phyloP scores from a whole-genome alignment of 2,113 vertebrate species.

The Lathamus discolor region DNA sequence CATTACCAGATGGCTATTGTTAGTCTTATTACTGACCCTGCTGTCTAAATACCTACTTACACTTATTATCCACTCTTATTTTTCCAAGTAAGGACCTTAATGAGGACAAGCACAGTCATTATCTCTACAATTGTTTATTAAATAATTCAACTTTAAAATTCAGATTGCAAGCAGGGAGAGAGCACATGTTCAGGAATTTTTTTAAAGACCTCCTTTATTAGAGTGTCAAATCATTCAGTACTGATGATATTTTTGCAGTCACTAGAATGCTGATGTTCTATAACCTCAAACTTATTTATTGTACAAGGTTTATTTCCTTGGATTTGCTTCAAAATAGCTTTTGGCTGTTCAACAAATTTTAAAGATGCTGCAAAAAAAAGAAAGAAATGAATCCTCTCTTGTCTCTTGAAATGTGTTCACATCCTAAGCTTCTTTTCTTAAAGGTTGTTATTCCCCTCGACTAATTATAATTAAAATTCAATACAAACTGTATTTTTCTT shows the following conservation, averaged over 20 bases:
- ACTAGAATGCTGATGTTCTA: not conserved
- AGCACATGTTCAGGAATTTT: not conserved
- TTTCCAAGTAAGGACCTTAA: slow-evolving; percentile 1
- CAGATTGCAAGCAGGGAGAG: not conserved
- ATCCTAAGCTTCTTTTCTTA: not conserved
- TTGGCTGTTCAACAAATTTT: not conserved
- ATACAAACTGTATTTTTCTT: not conserved
- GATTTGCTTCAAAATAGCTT: not conserved
- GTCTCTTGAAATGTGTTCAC: not conserved
- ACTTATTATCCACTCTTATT: not conserved
- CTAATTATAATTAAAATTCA: not conserved
- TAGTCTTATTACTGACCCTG: not conserved
- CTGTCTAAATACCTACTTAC: not conserved
- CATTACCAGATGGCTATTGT: not conserved
- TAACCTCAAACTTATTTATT: not conserved
- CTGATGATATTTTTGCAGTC: not conserved
- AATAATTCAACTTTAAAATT: slow-evolving; percentile 11
- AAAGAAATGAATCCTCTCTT: not conserved
- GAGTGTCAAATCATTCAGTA: not conserved
- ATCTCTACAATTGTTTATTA: not conserved
- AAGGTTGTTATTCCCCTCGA: not conserved
- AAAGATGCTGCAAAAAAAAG: not conserved
- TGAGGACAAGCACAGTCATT: not conserved
- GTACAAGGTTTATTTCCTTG: not conserved
- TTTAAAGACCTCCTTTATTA: not conserved